Percentiles rank a stretch among this genome's conserved stretches.
Evolutionary conservation across 1,140 invertebrate genomes (phyloP).

Genomic region (Panulirus ornatus): DNA sequence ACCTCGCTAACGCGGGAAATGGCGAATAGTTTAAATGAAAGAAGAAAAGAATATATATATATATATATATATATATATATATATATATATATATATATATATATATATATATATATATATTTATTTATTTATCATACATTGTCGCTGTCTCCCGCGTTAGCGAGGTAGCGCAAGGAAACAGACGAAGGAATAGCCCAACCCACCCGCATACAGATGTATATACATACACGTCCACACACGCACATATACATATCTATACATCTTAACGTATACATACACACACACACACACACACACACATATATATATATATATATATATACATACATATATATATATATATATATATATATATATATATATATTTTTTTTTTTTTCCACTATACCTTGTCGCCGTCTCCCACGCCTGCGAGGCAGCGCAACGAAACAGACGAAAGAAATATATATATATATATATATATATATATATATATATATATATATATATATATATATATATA

Average conservation of each 20-base stretch:
- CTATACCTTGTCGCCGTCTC: too few species aligned
- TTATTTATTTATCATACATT: constrained; percentile 11
- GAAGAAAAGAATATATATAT: background rate
- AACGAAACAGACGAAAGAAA: too few species aligned
- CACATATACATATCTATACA: background rate
- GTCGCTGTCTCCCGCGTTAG: too few species aligned
- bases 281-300: background rate
- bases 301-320: constrained; percentile 14
- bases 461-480: constrained; percentile 25
- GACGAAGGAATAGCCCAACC: too few species aligned
- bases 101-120: constrained; percentile 31
- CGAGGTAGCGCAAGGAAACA: too few species aligned
- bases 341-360: background rate
- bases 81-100: constrained; percentile 31
- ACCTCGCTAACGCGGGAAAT: too few species aligned
- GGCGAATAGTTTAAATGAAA: too few species aligned
- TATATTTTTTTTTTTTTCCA: background rate
- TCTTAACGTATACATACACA: background rate
- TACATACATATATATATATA: background rate
- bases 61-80: constrained; percentile 3
- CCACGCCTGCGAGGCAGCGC: too few species aligned
- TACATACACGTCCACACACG: background rate
- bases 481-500: constrained; percentile 17
- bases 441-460: constrained; percentile 1
- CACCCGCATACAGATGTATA: background rate